These are phyloP conservation scores for Laspeyria flexula DNA, from an alignment of 2,888 invertebrate genomes.

Conservation along the genomic window DNA sequence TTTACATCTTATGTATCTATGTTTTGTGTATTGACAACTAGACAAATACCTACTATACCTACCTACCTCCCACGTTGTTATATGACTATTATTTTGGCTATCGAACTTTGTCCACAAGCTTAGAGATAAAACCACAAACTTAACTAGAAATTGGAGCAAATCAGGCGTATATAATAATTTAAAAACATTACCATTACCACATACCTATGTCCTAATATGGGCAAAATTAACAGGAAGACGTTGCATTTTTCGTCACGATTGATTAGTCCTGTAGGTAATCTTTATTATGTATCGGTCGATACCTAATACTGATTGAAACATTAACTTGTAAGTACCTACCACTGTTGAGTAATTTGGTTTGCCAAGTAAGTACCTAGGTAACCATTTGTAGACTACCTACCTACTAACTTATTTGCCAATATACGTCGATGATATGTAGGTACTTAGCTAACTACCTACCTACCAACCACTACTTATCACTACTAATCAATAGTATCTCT, in stretches of 20 bases:
- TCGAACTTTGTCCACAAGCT: background rate
- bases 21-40: background rate
- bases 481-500: no score
- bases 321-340: slow-evolving; percentile 2
- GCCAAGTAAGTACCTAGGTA: background rate
- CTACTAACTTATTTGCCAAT: no score
- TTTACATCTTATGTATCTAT: background rate
- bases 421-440: no score
- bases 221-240: slow-evolving; percentile 29
- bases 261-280: slow-evolving; percentile 48
- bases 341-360: no score
- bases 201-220: slow-evolving; percentile 23
- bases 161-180: no score
- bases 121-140: background rate
- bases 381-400: background rate
- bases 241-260: slow-evolving; percentile 47
- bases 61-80: background rate
- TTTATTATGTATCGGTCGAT: slow-evolving; percentile 37
- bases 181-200: no score
- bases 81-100: background rate
- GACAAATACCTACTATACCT: background rate
- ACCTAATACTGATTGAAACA: slow-evolving; percentile 37
- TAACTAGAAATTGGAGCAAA: background rate
- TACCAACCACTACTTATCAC: no score
- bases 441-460: no score